These are phyloP conservation scores for Phenganax marumi DNA, from an alignment of 92 coral and sea anemone species.

Conservation along the genomic window DNA sequence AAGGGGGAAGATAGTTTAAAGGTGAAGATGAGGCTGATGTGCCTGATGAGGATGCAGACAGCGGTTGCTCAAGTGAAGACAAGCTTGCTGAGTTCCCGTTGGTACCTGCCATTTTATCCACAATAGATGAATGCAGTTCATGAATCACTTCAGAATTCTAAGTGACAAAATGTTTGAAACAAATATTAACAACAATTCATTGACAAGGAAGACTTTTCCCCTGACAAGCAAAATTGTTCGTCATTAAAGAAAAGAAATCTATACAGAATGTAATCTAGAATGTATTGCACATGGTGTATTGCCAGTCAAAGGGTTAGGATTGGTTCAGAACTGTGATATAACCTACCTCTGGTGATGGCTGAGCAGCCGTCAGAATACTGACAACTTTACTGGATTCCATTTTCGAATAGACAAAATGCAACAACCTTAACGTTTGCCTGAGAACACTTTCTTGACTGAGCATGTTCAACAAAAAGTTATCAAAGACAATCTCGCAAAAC, in stretches of 20 bases:
- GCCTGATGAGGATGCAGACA: slow-evolving; percentile 67
- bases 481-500: slow-evolving; percentile 87
- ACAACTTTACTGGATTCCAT: slow-evolving; percentile 92
- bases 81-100: slow-evolving; percentile 73
- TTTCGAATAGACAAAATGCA: slow-evolving; percentile 83
- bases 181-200: no score
- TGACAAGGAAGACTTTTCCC: no score
- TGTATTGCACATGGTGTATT: no score
- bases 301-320: not conserved
- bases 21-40: slow-evolving; percentile 85
- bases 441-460: slow-evolving; percentile 68
- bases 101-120: slow-evolving; percentile 80
- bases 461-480: slow-evolving; percentile 78
- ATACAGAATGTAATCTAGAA: not conserved
- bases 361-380: slow-evolving; percentile 81
- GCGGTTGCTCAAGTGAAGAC: slow-evolving; percentile 84
- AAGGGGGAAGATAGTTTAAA: slow-evolving; percentile 54
- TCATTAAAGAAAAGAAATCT: not conserved
- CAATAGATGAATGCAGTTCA: slow-evolving; percentile 81
- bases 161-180: not conserved
- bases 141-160: slow-evolving; percentile 85
- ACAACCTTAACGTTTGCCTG: slow-evolving; percentile 77
- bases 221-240: no score
- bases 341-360: slow-evolving; percentile 91
- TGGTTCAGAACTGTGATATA: not conserved